These are phyloP conservation scores for Drosophila kohkoa DNA, from an alignment of 1,140 invertebrate genomes.

Conservation along the genomic window DNA sequence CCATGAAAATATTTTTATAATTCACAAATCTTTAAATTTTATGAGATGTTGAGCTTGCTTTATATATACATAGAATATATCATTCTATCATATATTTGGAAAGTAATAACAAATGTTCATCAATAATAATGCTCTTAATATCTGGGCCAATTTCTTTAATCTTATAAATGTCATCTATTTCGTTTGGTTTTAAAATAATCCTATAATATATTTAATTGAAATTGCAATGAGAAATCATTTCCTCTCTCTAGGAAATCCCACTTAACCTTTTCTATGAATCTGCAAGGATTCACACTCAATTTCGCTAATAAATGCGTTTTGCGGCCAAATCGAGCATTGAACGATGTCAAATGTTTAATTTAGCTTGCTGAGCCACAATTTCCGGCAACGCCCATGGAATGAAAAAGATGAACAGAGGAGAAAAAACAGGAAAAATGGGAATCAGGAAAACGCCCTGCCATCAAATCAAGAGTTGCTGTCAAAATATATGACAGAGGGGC, in stretches of 20 bases:
- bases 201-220: neutral
- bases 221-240: neutral
- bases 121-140: neutral
- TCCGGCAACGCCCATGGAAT: slow-evolving; percentile 67
- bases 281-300: slow-evolving; percentile 60
- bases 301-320: slow-evolving; percentile 69
- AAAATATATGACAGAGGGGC: slow-evolving; percentile 65
- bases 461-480: slow-evolving; percentile 78
- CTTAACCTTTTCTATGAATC: slow-evolving; percentile 36
- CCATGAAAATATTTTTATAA: too few species aligned
- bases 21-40: too few species aligned
- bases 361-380: slow-evolving; percentile 71
- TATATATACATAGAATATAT: neutral
- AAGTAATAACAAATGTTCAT: too few species aligned
- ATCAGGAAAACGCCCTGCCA: slow-evolving; percentile 50
- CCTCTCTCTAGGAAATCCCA: slow-evolving; percentile 52
- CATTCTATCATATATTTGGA: neutral
- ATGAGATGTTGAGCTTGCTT: too few species aligned
- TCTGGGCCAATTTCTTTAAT: neutral
- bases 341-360: slow-evolving; percentile 68
- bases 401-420: neutral
- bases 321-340: slow-evolving; percentile 47
- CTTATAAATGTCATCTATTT: neutral
- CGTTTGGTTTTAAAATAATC: neutral
- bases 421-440: slow-evolving; percentile 23